Conservation (phyloP, 2,888 invertebrate genomes). For the Cremastinae sp. region DNA sequence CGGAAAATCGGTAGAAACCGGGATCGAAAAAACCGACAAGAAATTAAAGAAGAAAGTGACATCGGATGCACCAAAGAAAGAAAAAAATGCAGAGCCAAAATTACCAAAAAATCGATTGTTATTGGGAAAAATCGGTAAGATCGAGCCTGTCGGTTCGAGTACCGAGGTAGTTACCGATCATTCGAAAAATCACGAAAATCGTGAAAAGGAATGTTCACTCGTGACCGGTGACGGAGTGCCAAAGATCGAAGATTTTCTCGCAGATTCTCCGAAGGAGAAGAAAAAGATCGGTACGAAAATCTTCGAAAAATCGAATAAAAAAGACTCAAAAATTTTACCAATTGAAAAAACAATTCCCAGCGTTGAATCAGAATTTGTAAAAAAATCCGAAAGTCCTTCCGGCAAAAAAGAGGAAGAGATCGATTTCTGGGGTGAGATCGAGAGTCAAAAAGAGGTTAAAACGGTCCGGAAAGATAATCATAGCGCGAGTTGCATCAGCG, state of each 20-base stretch:
- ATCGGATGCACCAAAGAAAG: neutral
- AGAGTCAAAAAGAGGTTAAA: slow-evolving; percentile 66
- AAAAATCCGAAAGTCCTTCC: slow-evolving; percentile 45
- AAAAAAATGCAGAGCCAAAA: slow-evolving; percentile 46
- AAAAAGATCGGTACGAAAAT: slow-evolving; percentile 60
- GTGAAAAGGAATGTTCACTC: slow-evolving; percentile 12
- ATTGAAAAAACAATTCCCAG: slow-evolving; percentile 47
- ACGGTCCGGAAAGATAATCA: slow-evolving; percentile 30
- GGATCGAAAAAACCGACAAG: neutral
- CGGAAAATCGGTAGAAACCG: slow-evolving; percentile 10
- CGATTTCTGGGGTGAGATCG: slow-evolving; percentile 78
- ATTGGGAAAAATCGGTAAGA: slow-evolving; percentile 31
- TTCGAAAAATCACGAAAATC: slow-evolving; percentile 16
- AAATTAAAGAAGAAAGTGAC: slow-evolving; percentile 18
- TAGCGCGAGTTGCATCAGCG: neutral
- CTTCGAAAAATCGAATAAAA: slow-evolving; percentile 33
- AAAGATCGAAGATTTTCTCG: slow-evolving; percentile 5
- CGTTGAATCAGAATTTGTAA: slow-evolving; percentile 2
- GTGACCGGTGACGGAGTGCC: slow-evolving; percentile 17
- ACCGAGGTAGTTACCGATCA: slow-evolving; percentile 45
- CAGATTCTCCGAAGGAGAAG: slow-evolving; percentile 74
- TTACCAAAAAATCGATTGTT: slow-evolving; percentile 30
- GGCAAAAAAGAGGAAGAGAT: slow-evolving; percentile 66
- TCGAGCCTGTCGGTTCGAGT: slow-evolving; percentile 31
- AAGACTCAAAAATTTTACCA: slow-evolving; percentile 80